Percentiles rank a stretch among this genome's conserved stretches.
Evolutionary conservation across 2,797 vertebrate genomes (phyloP).

Genomic region (Diplodus sargus): DNA sequence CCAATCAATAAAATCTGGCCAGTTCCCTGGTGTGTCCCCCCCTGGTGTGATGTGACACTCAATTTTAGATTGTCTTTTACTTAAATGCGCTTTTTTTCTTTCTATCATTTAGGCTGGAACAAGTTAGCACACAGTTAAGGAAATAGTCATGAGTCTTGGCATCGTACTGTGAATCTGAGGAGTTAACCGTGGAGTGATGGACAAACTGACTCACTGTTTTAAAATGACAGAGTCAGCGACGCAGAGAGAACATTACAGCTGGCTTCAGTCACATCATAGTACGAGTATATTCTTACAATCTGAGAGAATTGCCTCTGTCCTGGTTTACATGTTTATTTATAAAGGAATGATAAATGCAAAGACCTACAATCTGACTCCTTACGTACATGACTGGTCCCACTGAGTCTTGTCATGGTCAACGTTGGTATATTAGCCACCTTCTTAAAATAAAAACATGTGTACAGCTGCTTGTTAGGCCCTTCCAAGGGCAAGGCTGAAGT

Average conservation of each 20-base stretch:
- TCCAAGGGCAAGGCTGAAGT: neutral
- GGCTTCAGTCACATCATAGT: neutral
- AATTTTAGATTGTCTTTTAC: neutral
- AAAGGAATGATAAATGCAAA: neutral
- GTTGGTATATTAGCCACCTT: too few relatives aligned
- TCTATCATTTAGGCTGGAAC: neutral
- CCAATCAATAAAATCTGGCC: neutral
- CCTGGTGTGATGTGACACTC: neutral
- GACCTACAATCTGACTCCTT: neutral
- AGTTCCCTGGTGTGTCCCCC: neutral
- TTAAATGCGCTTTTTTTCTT: neutral
- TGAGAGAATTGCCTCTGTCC: neutral
- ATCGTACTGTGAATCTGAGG: constrained; percentile 1
- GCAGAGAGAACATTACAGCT: neutral
- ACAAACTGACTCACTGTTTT: constrained; percentile 30
- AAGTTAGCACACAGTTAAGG: neutral
- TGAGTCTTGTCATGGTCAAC: neutral
- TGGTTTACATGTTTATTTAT: neutral
- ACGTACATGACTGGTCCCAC: neutral
- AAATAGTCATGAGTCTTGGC: constrained; percentile 1
- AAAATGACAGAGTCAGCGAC: constrained; percentile 4
- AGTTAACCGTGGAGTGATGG: neutral
- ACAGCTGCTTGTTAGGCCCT: neutral
- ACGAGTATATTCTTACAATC: neutral
- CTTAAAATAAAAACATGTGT: neutral